These are phyloP conservation scores for Boloria selene DNA, from an alignment of 2,888 invertebrate species.

Conservation along the genomic window DNA sequence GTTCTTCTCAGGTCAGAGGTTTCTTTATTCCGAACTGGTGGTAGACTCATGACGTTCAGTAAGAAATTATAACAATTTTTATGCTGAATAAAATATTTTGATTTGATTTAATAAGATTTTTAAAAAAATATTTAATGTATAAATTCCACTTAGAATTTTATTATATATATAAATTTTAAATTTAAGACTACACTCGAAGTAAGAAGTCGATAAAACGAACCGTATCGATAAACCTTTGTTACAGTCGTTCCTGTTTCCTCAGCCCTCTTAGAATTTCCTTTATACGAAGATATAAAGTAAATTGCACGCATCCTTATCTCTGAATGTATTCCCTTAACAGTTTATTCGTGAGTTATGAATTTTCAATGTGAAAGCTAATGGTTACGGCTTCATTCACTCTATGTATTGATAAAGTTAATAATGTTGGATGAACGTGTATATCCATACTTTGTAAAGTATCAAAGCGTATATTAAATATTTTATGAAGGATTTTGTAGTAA, in stretches of 20 bases:
- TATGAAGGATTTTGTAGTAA: too few relatives aligned
- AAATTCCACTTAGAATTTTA: too few relatives aligned
- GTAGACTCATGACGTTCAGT: too few relatives aligned
- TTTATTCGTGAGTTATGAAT: constrained; percentile 27
- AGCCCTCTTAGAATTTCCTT: constrained; percentile 42
- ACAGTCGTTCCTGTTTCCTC: constrained; percentile 50
- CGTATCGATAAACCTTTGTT: constrained; percentile 61
- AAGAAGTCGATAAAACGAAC: constrained; percentile 39
- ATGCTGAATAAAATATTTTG: too few relatives aligned
- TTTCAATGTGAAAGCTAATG: constrained; percentile 29
- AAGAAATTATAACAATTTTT: too few relatives aligned
- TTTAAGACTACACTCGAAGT: not conserved
- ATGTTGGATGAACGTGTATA: not conserved
- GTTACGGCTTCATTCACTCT: constrained; percentile 11
- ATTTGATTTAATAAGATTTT: too few relatives aligned
- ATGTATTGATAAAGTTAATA: constrained; percentile 3
- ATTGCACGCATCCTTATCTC: constrained; percentile 65
- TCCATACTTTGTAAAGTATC: not conserved
- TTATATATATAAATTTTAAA: too few relatives aligned
- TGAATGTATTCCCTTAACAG: constrained; percentile 28
- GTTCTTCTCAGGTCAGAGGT: too few relatives aligned
- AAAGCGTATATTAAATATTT: too few relatives aligned
- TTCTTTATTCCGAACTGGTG: too few relatives aligned
- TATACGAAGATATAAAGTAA: constrained; percentile 53
- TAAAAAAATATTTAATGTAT: too few relatives aligned